These are phyloP conservation scores for Actenoides hombroni DNA, from an alignment of 2,113 vertebrate genomes.

Conservation along the genomic window DNA sequence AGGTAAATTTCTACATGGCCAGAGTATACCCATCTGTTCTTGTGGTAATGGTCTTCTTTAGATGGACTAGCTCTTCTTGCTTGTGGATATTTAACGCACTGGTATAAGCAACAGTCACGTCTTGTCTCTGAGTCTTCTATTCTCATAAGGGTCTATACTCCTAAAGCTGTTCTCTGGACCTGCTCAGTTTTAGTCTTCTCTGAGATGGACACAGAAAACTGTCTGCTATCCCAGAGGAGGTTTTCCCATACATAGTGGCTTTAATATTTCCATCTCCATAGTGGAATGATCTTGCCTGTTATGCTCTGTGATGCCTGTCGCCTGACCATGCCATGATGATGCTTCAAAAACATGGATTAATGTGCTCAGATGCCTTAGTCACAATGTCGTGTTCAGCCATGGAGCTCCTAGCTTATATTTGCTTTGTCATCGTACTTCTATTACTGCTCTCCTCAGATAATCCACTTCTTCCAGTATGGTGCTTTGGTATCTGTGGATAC, in stretches of 20 bases:
- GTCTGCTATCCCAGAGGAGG: not conserved
- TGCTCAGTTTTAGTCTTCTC: not conserved
- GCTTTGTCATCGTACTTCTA: not conserved
- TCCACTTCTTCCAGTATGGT: not conserved
- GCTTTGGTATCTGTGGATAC: not conserved
- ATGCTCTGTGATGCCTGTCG: not conserved
- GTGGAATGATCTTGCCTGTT: not conserved
- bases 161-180: not conserved
- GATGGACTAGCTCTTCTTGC: not conserved
- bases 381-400: rapidly evolving
- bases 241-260: rapidly evolving
- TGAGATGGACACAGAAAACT: not conserved
- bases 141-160: not conserved
- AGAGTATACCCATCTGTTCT: not conserved
- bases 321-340: not conserved
- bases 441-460: not conserved
- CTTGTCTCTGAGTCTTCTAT: not conserved
- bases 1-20: not conserved
- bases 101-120: not conserved
- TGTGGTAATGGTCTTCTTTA: not conserved
- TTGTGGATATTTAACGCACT: not conserved
- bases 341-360: not conserved
- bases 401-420: not conserved
- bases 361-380: not conserved
- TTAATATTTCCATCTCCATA: not conserved